Conservation (phyloP, 1,140 invertebrate genomes). For the Euura lappo region DNA sequence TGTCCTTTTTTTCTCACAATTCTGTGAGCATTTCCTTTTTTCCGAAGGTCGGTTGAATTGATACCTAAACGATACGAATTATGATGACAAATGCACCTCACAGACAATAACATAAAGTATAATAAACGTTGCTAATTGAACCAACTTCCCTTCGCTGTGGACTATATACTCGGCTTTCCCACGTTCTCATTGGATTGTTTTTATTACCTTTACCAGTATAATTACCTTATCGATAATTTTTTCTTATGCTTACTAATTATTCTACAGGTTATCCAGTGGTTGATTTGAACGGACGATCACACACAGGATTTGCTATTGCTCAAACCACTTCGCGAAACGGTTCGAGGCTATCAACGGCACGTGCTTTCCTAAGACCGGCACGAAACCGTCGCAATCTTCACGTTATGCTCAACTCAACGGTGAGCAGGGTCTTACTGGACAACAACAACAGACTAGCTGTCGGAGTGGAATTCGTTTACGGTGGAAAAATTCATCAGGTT, state of each 20-base stretch:
- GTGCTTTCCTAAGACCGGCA: slow-evolving; percentile 84
- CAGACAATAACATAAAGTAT: too few relatives aligned
- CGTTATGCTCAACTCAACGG: slow-evolving; percentile 78
- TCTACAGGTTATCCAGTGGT: slow-evolving; percentile 74
- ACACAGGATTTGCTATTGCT: slow-evolving; percentile 82
- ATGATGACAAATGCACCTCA: too few relatives aligned
- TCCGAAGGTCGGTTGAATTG: too few relatives aligned
- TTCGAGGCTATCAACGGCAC: slow-evolving; percentile 79
- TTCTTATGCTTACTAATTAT: background rate
- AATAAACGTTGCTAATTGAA: too few relatives aligned
- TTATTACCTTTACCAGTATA: too few relatives aligned
- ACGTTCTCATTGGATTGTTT: too few relatives aligned
- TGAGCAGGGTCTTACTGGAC: slow-evolving; percentile 76
- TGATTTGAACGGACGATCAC: slow-evolving; percentile 83
- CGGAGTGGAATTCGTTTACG: slow-evolving; percentile 70
- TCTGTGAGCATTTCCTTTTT: too few relatives aligned
- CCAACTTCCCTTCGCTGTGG: too few relatives aligned
- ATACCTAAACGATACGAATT: too few relatives aligned
- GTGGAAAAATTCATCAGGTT: slow-evolving; percentile 54
- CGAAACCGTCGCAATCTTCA: slow-evolving; percentile 76
- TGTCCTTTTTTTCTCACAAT: background rate
- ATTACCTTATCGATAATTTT: background rate
- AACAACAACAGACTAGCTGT: slow-evolving; percentile 70
- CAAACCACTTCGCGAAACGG: slow-evolving; percentile 90
- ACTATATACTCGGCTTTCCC: too few relatives aligned